phyloP scores from a whole-genome alignment of 2,113 vertebrate genomes.

The Bos taurus region DNA sequence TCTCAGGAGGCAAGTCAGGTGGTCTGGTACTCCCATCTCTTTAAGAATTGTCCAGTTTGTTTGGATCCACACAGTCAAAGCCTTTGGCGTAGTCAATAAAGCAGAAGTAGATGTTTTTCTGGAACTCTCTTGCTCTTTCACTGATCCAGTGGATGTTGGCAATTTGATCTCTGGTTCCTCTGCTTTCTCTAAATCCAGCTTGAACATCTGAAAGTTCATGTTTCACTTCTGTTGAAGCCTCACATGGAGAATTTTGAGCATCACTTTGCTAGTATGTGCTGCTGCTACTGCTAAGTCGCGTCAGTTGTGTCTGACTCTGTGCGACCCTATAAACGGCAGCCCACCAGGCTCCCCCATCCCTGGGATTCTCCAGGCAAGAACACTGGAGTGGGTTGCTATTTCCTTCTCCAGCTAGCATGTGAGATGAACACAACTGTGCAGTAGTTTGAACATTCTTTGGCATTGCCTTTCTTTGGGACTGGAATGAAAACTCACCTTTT shows the following conservation, averaged over 20 bases:
- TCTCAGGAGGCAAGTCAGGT: neutral
- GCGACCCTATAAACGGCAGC: too few relatives aligned
- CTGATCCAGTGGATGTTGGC: neutral
- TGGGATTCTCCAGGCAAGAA: too few relatives aligned
- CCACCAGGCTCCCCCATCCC: too few relatives aligned
- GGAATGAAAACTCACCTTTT: neutral
- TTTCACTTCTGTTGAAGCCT: neutral
- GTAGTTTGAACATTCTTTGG: neutral
- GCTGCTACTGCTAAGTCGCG: too few relatives aligned
- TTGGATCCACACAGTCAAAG: neutral
- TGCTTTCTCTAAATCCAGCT: neutral
- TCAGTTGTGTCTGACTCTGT: too few relatives aligned
- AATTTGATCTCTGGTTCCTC: neutral
- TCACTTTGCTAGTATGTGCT: neutral
- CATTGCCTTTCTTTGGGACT: neutral
- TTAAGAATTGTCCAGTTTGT: neutral
- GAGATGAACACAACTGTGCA: neutral
- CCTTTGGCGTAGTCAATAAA: neutral
- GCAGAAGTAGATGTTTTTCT: neutral
- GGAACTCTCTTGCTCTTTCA: neutral
- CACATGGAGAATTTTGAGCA: neutral
- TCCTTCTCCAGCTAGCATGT: neutral
- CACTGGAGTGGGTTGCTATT: too few relatives aligned
- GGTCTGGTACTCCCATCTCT: neutral
- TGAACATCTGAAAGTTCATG: neutral